Percentiles rank a stretch among this genome's conserved stretches.
Conservation (phyloP, 1,140 invertebrate genomes). For the Zophobas atratus region DNA sequence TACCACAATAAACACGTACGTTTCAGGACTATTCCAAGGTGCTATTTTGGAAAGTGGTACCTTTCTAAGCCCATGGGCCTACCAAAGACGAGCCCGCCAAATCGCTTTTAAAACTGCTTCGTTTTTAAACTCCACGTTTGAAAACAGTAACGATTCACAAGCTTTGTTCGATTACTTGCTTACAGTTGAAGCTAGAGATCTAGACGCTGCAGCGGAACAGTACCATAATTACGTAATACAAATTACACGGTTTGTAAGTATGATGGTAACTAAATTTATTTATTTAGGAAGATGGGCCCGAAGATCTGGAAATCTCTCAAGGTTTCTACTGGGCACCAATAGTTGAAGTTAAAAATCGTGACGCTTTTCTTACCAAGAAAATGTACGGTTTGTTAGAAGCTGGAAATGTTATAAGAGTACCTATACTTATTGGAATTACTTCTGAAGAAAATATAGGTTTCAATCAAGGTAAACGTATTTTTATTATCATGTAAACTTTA, state of each 20-base stretch:
- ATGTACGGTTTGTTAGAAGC: constrained; percentile 37
- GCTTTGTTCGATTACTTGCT: background rate
- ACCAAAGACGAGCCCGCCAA: no score
- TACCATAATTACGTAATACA: background rate
- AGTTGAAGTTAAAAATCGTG: constrained; percentile 14
- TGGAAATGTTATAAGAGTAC: constrained; percentile 22
- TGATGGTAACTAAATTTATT: no score
- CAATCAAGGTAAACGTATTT: background rate
- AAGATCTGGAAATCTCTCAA: background rate
- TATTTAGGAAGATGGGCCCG: background rate
- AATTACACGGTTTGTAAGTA: no score
- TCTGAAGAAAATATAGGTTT: constrained; percentile 24
- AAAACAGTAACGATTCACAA: background rate
- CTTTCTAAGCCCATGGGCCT: no score
- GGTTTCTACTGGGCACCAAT: background rate
- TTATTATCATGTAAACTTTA: background rate
- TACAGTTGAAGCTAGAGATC: background rate
- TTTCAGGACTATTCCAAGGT: background rate
- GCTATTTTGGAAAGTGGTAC: background rate
- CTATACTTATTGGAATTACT: constrained; percentile 33
- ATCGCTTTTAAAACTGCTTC: background rate
- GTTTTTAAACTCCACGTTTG: background rate
- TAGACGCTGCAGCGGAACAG: background rate
- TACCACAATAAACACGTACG: no score
- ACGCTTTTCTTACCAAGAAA: constrained; percentile 16